Percentiles rank a stretch among this genome's conserved stretches.
These are phyloP conservation scores for Lasioglossum albipes DNA, from an alignment of 1,140 invertebrate genomes.

Conservation along the genomic window DNA sequence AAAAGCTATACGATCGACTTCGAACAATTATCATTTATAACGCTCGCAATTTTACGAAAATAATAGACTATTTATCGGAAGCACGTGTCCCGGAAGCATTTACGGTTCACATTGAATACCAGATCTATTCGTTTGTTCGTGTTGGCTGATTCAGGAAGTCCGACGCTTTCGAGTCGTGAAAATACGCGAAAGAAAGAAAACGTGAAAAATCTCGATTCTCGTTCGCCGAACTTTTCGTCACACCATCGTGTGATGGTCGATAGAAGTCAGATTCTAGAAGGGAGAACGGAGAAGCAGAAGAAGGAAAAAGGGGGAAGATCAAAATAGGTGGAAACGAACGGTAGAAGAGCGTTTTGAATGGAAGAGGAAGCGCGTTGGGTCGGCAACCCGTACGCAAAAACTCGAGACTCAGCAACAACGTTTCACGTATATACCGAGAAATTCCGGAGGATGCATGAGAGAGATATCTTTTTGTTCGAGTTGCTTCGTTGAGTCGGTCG, in stretches of 20 bases:
- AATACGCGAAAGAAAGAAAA: not conserved
- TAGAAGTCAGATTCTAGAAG: conserved; percentile 24
- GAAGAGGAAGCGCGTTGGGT: conserved; percentile 21
- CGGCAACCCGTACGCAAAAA: conserved; percentile 58
- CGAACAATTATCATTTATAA: no score
- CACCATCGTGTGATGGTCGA: conserved; percentile 8
- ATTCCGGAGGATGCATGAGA: conserved; percentile 47
- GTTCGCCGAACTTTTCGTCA: not conserved
- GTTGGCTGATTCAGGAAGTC: no score
- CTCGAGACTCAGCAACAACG: conserved; percentile 48
- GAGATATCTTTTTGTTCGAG: conserved; percentile 61
- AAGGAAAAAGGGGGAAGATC: not conserved
- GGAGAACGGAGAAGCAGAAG: not conserved
- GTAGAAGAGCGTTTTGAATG: not conserved
- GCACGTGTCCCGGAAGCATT: no score
- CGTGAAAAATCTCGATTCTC: conserved; percentile 15
- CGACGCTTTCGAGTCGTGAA: no score
- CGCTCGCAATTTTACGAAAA: no score
- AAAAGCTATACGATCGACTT: no score
- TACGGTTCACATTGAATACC: no score
- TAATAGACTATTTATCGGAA: no score
- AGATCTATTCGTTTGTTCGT: no score
- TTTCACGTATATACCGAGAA: conserved; percentile 53
- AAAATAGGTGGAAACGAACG: not conserved
- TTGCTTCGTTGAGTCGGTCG: conserved; percentile 48